Percentiles rank a stretch among this genome's conserved stretches.
Conservation (phyloP, 2,113 vertebrate genomes). For the Electrona antarctica region DNA sequence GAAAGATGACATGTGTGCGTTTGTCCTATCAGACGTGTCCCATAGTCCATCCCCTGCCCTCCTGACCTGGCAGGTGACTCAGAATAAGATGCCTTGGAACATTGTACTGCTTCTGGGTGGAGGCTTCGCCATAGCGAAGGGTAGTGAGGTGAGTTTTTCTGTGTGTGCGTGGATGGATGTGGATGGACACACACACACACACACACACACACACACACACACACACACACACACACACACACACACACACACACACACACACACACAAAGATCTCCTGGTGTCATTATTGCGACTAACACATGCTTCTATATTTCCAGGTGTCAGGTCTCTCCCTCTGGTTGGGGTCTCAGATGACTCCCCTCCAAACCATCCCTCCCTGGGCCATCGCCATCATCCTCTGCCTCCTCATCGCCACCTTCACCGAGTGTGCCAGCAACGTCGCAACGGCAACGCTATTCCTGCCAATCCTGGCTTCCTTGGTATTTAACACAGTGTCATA, state of each 20-base stretch:
- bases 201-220: too few relatives aligned
- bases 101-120: conserved; percentile 93
- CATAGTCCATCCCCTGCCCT: conserved; percentile 67
- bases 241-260: too few relatives aligned
- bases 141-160: conserved; percentile 83
- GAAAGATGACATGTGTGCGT: background rate
- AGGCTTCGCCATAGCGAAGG: conserved; percentile 94
- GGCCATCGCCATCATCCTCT: conserved; percentile 84
- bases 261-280: too few relatives aligned
- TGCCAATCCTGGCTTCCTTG: conserved; percentile 95
- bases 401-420: conserved; percentile 82
- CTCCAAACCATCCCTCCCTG: conserved; percentile 83
- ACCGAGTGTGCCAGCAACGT: conserved; percentile 95
- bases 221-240: too few relatives aligned
- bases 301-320: conserved; percentile 30
- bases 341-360: conserved; percentile 88
- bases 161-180: background rate
- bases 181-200: too few relatives aligned
- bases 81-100: conserved; percentile 93
- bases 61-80: conserved; percentile 89
- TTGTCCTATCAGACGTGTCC: conserved; percentile 58
- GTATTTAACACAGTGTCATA: conserved; percentile 62
- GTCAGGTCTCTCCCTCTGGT: conserved; percentile 84
- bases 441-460: conserved; percentile 91
- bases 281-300: too few relatives aligned